These are phyloP conservation scores for Micromys minutus DNA, from an alignment of 2,113 vertebrate species.

Conservation along the genomic window DNA sequence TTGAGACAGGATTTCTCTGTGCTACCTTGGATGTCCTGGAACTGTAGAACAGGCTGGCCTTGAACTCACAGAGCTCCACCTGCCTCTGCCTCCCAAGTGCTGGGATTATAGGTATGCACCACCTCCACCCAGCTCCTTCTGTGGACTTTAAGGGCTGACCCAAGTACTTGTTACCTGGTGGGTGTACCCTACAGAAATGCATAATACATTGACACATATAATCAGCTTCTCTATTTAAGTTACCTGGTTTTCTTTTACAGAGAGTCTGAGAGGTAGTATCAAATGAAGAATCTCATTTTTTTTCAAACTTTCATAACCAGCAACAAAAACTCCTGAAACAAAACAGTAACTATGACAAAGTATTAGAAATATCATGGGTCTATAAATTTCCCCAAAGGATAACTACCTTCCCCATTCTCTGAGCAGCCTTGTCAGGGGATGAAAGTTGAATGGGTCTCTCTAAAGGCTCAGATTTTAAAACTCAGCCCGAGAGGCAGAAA, in stretches of 20 bases:
- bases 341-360: background rate
- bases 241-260: constrained; percentile 90
- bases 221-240: background rate
- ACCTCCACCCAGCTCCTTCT: background rate
- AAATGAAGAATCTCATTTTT: constrained; percentile 93
- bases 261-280: constrained; percentile 88
- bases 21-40: background rate
- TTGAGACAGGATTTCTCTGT: background rate
- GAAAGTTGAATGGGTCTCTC: background rate
- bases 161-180: background rate
- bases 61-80: background rate
- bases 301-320: constrained; percentile 82
- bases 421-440: background rate
- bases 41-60: background rate
- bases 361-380: background rate
- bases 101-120: background rate
- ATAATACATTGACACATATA: background rate
- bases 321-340: constrained; percentile 88
- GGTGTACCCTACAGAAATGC: background rate
- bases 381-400: background rate
- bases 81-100: background rate
- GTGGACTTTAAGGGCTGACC: background rate
- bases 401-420: background rate
- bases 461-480: background rate
- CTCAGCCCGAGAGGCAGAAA: background rate